Percentiles rank a stretch among this genome's conserved stretches.
Conservation (phyloP, 2,113 vertebrate species). For the Plecturocebus donacophilus region DNA sequence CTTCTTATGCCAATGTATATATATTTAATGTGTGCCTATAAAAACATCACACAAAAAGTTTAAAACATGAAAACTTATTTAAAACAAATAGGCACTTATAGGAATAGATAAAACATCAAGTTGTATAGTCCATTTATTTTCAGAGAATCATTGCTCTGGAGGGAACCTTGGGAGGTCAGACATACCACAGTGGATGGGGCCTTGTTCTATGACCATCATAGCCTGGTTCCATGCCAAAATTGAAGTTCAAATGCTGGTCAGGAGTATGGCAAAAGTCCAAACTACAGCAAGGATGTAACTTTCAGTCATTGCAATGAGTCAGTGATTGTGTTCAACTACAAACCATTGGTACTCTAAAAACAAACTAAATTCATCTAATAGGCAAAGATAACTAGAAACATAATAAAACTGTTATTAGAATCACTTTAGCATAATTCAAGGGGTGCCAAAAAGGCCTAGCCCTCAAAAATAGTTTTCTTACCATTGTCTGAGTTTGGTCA, state of each 20-base stretch:
- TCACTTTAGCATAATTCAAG: background rate
- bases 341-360: background rate
- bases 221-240: background rate
- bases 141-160: background rate
- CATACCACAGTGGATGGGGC: background rate
- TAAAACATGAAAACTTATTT: background rate
- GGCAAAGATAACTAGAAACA: background rate
- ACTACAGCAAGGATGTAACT: background rate
- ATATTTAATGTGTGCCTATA: background rate
- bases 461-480: slow-evolving; percentile 23
- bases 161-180: background rate
- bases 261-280: background rate
- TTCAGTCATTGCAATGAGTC: slow-evolving; percentile 14
- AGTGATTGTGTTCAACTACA: background rate
- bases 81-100: background rate
- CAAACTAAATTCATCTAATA: background rate
- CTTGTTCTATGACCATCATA: background rate
- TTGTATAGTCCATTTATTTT: background rate
- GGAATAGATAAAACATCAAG: background rate
- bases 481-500: background rate
- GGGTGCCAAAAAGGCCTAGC: background rate
- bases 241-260: slow-evolving; percentile 25
- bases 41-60: background rate
- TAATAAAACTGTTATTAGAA: background rate
- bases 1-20: background rate